Base-by-base conservation (phyloP, 2,888 invertebrate genomes). In the Nemapogon koenigi region DNA sequence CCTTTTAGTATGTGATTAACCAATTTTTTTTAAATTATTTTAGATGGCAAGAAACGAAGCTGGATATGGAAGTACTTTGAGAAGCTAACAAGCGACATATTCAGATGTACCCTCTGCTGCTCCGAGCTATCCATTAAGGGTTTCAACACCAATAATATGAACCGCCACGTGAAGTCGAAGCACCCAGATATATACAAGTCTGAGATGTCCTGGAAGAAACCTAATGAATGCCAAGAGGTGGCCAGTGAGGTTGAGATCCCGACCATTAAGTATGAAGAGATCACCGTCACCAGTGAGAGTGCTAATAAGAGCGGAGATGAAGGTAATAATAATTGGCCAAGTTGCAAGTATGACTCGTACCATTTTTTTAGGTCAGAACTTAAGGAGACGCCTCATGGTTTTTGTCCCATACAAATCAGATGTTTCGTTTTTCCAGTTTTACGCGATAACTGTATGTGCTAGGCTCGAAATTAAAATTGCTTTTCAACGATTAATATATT, bases 21-120 rank as follows among this genome's bases (percentile, higher is more conserved):
- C 16, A 17, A 33, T 6, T 14, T 13, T 28, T 19, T 18, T 35
- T 8, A 15, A 15, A 6, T 10, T 35, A 35, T 61, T 59, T 3
- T 59, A 70, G 75, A 58, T 4, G 55, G 59, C 17, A 62, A 73
- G 25, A 70, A 62, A 51, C 55, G 75, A 26, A 78, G 78, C 41
- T 78, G 78, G 78, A 72, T 78, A 1, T 78, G 78, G 78, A 76
- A 78, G 39, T 75, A 76, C 45, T 78, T 78, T 27, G 63, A 69
- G 27, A 66, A 62, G 35, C 47, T 76, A 16, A 71, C 67, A 49
- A 68, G 57, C 44, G 65, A 69, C 0, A 70, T 75, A 29, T 76
- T 68, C 49, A 63, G 68, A 2, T 78, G 78, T 47, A 66, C 59
- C 26, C 43, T 76, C 0, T 78, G 78, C 53, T 63, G 61, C 18